Percentiles rank a stretch among this genome's conserved stretches.
These are phyloP conservation scores for Anagrus nilaparvatae DNA, from an alignment of 1,140 invertebrate species.

Conservation along the genomic window DNA sequence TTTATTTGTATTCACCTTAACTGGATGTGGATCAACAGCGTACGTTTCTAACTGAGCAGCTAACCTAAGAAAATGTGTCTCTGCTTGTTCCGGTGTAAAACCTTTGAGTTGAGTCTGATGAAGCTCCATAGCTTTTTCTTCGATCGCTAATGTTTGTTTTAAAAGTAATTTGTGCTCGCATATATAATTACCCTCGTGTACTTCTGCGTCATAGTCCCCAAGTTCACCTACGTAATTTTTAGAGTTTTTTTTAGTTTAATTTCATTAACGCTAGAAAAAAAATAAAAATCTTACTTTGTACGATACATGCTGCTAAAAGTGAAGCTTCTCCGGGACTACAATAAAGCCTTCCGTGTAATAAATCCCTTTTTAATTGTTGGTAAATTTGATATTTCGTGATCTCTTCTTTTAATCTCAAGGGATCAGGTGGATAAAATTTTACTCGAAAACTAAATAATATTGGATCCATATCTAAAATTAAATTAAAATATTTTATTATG, in stretches of 20 bases:
- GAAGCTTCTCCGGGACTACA: conserved; percentile 83
- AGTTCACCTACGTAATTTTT: conserved; percentile 62
- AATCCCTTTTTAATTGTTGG: conserved; percentile 87
- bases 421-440: conserved; percentile 91
- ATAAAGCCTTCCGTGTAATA: conserved; percentile 87
- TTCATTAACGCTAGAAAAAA: not conserved
- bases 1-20: conserved; percentile 80
- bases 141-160: conserved; percentile 83
- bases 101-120: conserved; percentile 72
- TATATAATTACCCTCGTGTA: conserved; percentile 84
- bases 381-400: conserved; percentile 86
- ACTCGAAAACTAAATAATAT: conserved; percentile 86
- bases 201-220: conserved; percentile 84
- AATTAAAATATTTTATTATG: not conserved
- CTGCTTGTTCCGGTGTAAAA: conserved; percentile 63
- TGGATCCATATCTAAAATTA: conserved; percentile 66
- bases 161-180: conserved; percentile 82
- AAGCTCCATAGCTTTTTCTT: conserved; percentile 81
- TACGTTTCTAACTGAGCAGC: conserved; percentile 89
- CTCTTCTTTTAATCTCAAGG: conserved; percentile 73
- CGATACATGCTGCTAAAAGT: conserved; percentile 80
- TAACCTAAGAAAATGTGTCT: conserved; percentile 76
- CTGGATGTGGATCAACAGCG: conserved; percentile 93
- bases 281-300: conserved; percentile 66
- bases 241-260: not conserved